These are phyloP conservation scores for Petroica traversi DNA, from an alignment of 2,113 vertebrate species.

Conservation along the genomic window DNA sequence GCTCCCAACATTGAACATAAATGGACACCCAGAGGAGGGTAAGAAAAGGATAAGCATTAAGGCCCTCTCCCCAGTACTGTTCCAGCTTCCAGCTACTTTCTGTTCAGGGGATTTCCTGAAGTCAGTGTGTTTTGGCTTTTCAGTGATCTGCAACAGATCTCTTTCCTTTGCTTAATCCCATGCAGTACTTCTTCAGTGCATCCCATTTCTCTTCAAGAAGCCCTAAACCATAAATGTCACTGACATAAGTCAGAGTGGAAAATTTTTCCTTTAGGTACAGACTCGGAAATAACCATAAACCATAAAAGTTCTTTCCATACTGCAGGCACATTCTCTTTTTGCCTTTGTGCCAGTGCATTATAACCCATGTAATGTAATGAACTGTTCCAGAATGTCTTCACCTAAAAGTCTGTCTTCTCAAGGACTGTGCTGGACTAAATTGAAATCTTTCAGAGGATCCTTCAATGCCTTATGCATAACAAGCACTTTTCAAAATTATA, in stretches of 20 bases:
- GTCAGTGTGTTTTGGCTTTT: background rate
- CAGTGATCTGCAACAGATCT: background rate
- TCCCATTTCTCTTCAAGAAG: background rate
- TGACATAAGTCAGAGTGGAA: background rate
- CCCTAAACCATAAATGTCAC: background rate
- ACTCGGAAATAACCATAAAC: background rate
- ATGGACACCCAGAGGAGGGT: fast-evolving
- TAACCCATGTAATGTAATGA: background rate
- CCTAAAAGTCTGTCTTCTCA: background rate
- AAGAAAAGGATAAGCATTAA: background rate
- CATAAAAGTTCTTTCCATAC: background rate
- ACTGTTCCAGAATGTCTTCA: background rate
- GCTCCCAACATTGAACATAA: background rate
- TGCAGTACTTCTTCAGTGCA: background rate
- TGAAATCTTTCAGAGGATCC: background rate
- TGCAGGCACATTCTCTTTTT: background rate
- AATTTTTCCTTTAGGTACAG: background rate
- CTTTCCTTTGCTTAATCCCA: background rate
- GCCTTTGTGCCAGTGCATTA: background rate
- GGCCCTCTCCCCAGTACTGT: background rate
- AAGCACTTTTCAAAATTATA: slow-evolving; percentile 13
- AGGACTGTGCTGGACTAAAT: background rate
- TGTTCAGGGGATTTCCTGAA: background rate
- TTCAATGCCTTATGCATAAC: background rate
- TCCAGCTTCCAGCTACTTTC: background rate